phyloP scores from a whole-genome alignment of 1,140 invertebrate genomes.

The Sinonovacula constricta region DNA sequence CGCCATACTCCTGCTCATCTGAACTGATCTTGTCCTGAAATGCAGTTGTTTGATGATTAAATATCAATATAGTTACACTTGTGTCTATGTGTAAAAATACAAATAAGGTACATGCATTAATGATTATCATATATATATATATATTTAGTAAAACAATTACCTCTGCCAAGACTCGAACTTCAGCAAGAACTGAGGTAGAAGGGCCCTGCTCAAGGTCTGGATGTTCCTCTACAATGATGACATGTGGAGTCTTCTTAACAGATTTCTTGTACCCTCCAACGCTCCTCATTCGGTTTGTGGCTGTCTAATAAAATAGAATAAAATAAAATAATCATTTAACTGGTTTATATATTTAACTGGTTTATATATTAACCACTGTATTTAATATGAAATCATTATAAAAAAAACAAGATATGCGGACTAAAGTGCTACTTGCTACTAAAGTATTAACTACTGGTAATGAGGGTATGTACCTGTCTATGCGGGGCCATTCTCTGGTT shows the following conservation, averaged over 20 bases:
- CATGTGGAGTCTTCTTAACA: conserved; percentile 13
- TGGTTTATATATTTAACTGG: neutral
- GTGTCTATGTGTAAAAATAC: conserved; percentile 2
- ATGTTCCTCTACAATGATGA: neutral
- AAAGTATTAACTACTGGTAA: no score
- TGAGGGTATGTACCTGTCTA: no score
- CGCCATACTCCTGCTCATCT: neutral
- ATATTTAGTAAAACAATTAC: neutral
- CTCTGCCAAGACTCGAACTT: neutral
- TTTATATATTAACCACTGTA: no score
- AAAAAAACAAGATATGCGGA: no score
- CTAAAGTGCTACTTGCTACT: no score
- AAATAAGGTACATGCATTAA: neutral
- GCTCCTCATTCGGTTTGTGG: neutral
- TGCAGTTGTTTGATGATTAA: conserved; percentile 2
- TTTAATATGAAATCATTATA: no score
- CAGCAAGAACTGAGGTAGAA: conserved; percentile 6
- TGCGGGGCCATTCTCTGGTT: no score
- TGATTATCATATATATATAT: neutral
- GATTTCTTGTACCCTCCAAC: conserved; percentile 15
- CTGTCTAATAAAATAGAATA: conserved; percentile 1
- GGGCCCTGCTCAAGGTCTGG: conserved; percentile 3
- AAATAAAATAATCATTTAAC: neutral
- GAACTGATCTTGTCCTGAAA: conserved; percentile 20
- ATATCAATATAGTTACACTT: neutral